Base-by-base conservation (phyloP, 2,797 vertebrate species). In the Muscicapa striata region DNA sequence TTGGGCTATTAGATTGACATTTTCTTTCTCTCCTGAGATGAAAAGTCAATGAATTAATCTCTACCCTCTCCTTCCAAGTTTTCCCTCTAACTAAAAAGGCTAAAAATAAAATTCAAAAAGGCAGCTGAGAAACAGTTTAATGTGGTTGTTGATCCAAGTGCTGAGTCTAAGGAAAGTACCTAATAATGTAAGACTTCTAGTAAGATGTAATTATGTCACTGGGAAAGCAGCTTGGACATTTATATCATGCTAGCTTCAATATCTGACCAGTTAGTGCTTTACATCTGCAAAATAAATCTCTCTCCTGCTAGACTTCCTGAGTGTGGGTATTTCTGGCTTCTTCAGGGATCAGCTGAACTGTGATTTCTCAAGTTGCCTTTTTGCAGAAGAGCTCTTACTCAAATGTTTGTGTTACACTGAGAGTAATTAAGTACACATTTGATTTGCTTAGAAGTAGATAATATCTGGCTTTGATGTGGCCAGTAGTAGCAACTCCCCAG, bases 391-490 rank as follows among this genome's bases (percentile, higher is more conserved):
- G 43, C 58, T 80, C 62, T 93, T 85, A 41, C 45, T 46, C 51
- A 93, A 21, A 68, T 82, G 54, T 81, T 91, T 83, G 66, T 82
- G 58, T 69, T 78, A 63, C 32, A 6, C 48, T 36, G 19, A 5
- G 10, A 85, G 43, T 81, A 88, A 91, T 64, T 51, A 79, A 41
- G 38, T 81, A 4, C 32, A 48, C 1, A 0, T 84, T 66, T 87
- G 40, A 78, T 78, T 78, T 92, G 80, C 62, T 64, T 46, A 46
- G 67, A 54, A 48, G 73, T 41, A 91, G 94, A 91, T 93, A 72
- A 24, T 73, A 61, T 59, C 73, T 86, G 55, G 40, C 82, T 89
- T 96, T 88, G 55, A 84, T 94, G 79, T 90, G 85, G 55, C 66
- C 41, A 52, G 16, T 23, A 59, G 55, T 45, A 81, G 61, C 0